A percentile compares a stretch with the other conserved stretches of the same genome.
Evolutionary conservation across 2,797 vertebrate genomes (phyloP).

Genomic region (Semotilus atromaculatus): DNA sequence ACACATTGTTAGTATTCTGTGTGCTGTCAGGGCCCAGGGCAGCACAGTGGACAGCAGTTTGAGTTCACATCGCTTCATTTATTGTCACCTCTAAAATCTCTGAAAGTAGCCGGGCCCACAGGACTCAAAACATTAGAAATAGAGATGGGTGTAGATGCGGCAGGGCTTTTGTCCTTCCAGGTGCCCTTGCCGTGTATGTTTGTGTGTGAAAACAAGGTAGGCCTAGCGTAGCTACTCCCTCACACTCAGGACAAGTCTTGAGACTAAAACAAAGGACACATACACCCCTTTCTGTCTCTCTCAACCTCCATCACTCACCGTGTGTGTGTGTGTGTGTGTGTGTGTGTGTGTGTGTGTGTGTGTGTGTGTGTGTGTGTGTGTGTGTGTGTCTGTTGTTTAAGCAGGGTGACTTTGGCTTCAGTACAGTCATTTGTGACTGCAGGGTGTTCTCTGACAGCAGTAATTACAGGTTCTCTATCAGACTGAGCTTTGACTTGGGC

Average conservation of each 20-base stretch:
- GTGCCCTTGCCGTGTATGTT: slow-evolving; percentile 2
- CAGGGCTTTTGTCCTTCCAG: slow-evolving; percentile 40
- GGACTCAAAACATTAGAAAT: slow-evolving; percentile 41
- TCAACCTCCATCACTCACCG: slow-evolving; percentile 7
- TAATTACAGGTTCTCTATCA: slow-evolving; percentile 47
- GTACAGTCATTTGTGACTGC: slow-evolving; percentile 44
- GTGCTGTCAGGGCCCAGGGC: slow-evolving; percentile 66
- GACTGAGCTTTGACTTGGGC: slow-evolving; percentile 34
- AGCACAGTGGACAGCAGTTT: slow-evolving; percentile 68
- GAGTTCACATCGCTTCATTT: slow-evolving; percentile 54
- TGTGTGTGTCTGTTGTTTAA: slow-evolving; percentile 27
- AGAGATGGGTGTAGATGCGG: slow-evolving; percentile 48
- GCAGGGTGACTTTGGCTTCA: slow-evolving; percentile 50
- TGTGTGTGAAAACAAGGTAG: slow-evolving; percentile 13
- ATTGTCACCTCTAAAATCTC: slow-evolving; percentile 47
- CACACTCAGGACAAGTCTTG: neutral
- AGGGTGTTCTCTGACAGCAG: slow-evolving; percentile 41
- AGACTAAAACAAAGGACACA: slow-evolving; percentile 5
- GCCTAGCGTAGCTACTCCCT: neutral
- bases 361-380: too few relatives aligned
- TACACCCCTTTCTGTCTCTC: slow-evolving; percentile 6
- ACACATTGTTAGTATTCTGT: slow-evolving; percentile 65
- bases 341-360: too few relatives aligned
- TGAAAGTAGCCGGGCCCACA: slow-evolving; percentile 40
- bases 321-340: slow-evolving; percentile 4